Evolutionary conservation across 2,113 vertebrate species (phyloP).

Genomic region (Mormyrus iriodes): DNA sequence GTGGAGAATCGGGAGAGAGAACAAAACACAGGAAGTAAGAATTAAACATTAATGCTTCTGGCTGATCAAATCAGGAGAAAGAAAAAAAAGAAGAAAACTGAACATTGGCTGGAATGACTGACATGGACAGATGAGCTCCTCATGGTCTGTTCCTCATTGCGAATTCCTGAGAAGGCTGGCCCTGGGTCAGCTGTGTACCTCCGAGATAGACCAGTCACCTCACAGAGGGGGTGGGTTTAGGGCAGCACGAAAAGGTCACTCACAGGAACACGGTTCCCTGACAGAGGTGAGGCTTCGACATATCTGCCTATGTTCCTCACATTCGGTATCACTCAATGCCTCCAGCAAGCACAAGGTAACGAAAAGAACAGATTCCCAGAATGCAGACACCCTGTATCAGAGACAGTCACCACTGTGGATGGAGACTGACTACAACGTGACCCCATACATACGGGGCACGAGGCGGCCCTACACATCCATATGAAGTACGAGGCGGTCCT

Average conservation of each 20-base stretch:
- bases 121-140: background rate
- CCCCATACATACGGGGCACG: too few relatives aligned
- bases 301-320: too few relatives aligned
- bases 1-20: constrained; percentile 74
- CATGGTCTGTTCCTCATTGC: background rate
- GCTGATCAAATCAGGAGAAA: constrained; percentile 53
- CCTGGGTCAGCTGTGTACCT: background rate
- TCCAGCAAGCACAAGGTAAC: too few relatives aligned
- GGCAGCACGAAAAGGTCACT: background rate
- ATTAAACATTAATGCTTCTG: constrained; percentile 59
- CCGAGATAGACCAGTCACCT: background rate
- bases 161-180: background rate
- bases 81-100: background rate
- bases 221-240: background rate
- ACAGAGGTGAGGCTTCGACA: too few relatives aligned
- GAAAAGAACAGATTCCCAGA: too few relatives aligned
- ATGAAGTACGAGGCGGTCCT: background rate
- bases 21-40: constrained; percentile 81
- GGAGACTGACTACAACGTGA: too few relatives aligned
- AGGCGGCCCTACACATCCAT: background rate
- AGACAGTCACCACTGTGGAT: too few relatives aligned
- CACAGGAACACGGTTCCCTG: too few relatives aligned
- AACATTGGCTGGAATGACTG: constrained; percentile 19
- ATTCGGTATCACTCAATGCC: too few relatives aligned
- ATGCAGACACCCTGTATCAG: too few relatives aligned